Base-by-base conservation (phyloP, 35 echinoderm and acorn worm genomes). In the Ophioderma brevispina region DNA sequence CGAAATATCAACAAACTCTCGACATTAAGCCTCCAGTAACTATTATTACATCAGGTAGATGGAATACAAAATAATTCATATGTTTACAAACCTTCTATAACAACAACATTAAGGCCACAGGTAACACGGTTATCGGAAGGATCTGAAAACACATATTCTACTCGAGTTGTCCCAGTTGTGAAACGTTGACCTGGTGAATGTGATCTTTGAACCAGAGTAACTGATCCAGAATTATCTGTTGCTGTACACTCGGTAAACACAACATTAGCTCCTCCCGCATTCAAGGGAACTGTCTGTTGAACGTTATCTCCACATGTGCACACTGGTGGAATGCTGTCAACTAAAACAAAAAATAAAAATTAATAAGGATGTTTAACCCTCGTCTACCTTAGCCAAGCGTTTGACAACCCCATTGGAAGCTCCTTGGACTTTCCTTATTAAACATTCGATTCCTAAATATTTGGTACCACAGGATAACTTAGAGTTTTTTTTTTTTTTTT, bases 161-260 rank as follows among this genome's bases (percentile, higher is more conserved):
- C 94, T 32, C 4, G 14, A 13, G 87, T 92, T 78, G 43, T 78
- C 19, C 90, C 94, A 17, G 89, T 85, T 5, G 32, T 18, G 82
- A 96, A 96, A 19, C 76, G 25, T 32, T 85, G 19, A 18, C 94
- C 94, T 14, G 90, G 76, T 19, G 64, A 32, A 70, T 92, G 81
- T 5, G 81, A 85, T 17, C 49, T 78, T 6, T 76, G 36, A 33
- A 89, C 55, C 17, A 49, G 21, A 0, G 77, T 88, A 42, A 87
- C 43, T 50, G 31, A 14, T 32, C 94, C 94, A 79, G 76, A 76
- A 76, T 87, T 88, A 46, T 95, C 94, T 14, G 84, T 92, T 3
- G 85, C 94, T 8, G 85, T 92, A 34, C 90, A 90, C n/a, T 87
- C 85, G 43, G 80, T 37, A 90, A 90, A 95, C 6, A 92, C 89